Conservation (phyloP, 2,113 vertebrate genomes). For the Pituophis catenifer region DNA sequence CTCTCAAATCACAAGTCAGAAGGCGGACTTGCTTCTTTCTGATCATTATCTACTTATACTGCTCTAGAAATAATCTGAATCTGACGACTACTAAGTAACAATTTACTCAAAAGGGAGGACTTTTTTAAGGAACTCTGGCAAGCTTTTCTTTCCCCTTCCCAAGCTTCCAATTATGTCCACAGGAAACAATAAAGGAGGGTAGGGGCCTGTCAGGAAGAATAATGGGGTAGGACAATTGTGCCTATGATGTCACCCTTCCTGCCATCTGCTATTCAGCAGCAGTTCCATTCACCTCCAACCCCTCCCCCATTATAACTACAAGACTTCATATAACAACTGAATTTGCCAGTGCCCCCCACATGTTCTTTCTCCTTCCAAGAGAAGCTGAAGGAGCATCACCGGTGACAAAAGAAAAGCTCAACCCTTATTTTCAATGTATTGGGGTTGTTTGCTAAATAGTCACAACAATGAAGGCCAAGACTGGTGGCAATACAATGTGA, state of each 20-base stretch:
- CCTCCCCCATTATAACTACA: neutral
- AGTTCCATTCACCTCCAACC: constrained; percentile 13
- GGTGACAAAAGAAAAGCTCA: neutral
- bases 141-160: constrained; percentile 42
- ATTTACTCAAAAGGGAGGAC: neutral
- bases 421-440: neutral
- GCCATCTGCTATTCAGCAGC: constrained; percentile 63
- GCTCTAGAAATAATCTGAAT: neutral
- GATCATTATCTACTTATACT: neutral
- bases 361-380: neutral
- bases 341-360: neutral
- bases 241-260: constrained; percentile 70
- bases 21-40: neutral
- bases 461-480: neutral
- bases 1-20: neutral
- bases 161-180: constrained; percentile 33
- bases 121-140: neutral
- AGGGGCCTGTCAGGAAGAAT: constrained; percentile 61
- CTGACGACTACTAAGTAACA: neutral
- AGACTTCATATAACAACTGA: neutral
- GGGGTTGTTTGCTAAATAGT: neutral
- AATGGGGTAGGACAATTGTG: constrained; percentile 59
- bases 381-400: neutral
- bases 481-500: neutral
- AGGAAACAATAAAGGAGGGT: constrained; percentile 60